Evolutionary conservation across 2,888 invertebrate genomes (phyloP).

Genomic region (Cryptocheilus praepositus): DNA sequence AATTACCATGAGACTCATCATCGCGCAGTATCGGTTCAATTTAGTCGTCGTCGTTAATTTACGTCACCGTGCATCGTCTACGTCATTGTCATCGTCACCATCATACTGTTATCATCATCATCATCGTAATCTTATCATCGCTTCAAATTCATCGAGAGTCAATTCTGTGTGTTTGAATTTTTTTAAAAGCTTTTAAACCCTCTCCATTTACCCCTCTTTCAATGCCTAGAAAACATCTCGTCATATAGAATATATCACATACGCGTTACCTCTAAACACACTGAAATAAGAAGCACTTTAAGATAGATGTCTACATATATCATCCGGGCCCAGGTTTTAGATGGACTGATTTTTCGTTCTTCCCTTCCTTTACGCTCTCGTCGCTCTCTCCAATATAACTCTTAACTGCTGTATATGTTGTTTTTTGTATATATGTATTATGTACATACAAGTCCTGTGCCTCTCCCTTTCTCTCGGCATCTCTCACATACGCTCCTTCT

Average conservation of each 20-base stretch:
- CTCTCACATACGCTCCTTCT: constrained; percentile 33
- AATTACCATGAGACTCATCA: too few relatives aligned
- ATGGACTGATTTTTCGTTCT: constrained; percentile 64
- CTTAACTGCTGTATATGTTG: constrained; percentile 66
- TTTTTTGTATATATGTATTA: constrained; percentile 62
- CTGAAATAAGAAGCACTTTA: constrained; percentile 76
- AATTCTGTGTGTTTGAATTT: too few relatives aligned
- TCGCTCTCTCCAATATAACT: constrained; percentile 57
- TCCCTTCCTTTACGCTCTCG: constrained; percentile 17
- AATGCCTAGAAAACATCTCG: constrained; percentile 69
- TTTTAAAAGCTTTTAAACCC: not conserved
- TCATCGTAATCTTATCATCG: too few relatives aligned
- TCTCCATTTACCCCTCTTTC: constrained; percentile 23
- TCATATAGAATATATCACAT: constrained; percentile 75
- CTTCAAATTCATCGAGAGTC: too few relatives aligned
- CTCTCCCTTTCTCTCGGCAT: constrained; percentile 43
- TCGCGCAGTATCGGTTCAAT: too few relatives aligned
- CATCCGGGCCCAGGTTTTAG: constrained; percentile 66
- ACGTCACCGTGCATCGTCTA: too few relatives aligned
- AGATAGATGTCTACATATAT: constrained; percentile 74
- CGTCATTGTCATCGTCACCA: too few relatives aligned
- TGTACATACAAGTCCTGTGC: constrained; percentile 64
- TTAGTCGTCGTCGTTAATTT: too few relatives aligned
- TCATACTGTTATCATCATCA: too few relatives aligned
- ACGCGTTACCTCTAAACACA: constrained; percentile 75